A percentile compares a stretch with the other conserved stretches of the same genome.
These are phyloP conservation scores for Pocillopora damicornis DNA, from an alignment of 64 coral and sea anemone species.

Conservation along the genomic window DNA sequence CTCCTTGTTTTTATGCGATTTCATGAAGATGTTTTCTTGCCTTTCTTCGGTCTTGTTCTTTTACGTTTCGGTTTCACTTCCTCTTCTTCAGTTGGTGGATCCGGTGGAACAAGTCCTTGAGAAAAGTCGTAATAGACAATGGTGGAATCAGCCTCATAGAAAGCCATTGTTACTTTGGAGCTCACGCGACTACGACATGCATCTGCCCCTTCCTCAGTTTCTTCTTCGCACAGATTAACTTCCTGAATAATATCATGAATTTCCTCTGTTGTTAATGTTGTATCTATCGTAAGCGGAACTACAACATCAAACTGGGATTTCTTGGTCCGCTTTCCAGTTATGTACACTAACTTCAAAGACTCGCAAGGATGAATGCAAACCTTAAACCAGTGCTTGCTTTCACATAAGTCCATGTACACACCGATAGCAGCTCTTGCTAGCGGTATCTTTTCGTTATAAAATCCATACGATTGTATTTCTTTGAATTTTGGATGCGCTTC, in stretches of 20 bases:
- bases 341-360: conserved; percentile 64
- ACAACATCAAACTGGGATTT: conserved; percentile 63
- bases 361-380: conserved; percentile 66
- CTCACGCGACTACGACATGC: background rate
- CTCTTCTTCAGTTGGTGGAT: conserved; percentile 57
- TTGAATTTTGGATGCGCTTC: conserved; percentile 78
- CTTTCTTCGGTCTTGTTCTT: conserved; percentile 41
- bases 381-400: conserved; percentile 78
- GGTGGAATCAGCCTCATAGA: conserved; percentile 71
- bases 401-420: conserved; percentile 76
- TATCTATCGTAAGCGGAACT: conserved; percentile 58
- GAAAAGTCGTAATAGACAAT: conserved; percentile 74
- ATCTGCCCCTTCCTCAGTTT: background rate
- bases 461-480: conserved; percentile 71
- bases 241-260: conserved; percentile 54
- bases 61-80: conserved; percentile 48
- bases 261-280: conserved; percentile 46
- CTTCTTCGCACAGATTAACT: conserved; percentile 45
- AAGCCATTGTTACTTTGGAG: conserved; percentile 47
- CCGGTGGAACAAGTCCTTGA: conserved; percentile 62
- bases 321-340: conserved; percentile 70
- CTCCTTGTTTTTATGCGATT: background rate
- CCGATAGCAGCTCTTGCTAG: conserved; percentile 48
- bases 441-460: conserved; percentile 23
- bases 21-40: background rate